Conservation (phyloP, 1,140 invertebrate species). For the Achroia grisella region DNA sequence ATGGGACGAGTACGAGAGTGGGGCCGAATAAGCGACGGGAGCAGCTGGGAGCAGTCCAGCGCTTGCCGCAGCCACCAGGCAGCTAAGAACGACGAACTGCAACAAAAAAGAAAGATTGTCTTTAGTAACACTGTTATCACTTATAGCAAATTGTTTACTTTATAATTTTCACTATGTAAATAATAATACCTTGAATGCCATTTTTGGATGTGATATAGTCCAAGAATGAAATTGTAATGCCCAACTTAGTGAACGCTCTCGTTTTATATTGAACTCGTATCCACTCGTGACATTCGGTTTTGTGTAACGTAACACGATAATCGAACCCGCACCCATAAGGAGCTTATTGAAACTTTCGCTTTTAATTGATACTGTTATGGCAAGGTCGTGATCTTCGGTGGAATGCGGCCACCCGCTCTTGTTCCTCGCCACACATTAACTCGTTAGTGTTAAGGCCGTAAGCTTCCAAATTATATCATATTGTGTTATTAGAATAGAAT, state of each 20-base stretch:
- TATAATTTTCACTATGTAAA: neutral
- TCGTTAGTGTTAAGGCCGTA: slow-evolving; percentile 2
- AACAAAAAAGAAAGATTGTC: slow-evolving; percentile 12
- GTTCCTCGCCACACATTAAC: slow-evolving; percentile 6
- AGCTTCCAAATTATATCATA: too few species aligned
- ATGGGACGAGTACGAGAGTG: slow-evolving; percentile 18
- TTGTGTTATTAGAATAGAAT: too few species aligned
- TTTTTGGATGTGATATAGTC: slow-evolving; percentile 25
- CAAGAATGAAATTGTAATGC: slow-evolving; percentile 24
- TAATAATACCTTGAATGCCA: slow-evolving; percentile 42
- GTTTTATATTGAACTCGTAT: slow-evolving; percentile 35
- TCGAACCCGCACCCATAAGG: slow-evolving; percentile 22
- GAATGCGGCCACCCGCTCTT: slow-evolving; percentile 20
- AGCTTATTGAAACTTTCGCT: slow-evolving; percentile 49
- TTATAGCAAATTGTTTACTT: too few species aligned
- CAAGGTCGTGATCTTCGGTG: slow-evolving; percentile 35
- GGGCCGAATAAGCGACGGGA: slow-evolving; percentile 33
- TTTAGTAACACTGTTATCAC: too few species aligned
- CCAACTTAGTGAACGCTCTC: slow-evolving; percentile 16
- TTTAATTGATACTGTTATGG: slow-evolving; percentile 32
- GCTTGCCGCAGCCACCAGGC: slow-evolving; percentile 19
- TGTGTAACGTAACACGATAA: slow-evolving; percentile 33
- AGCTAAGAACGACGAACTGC: slow-evolving; percentile 26
- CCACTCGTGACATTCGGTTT: slow-evolving; percentile 19
- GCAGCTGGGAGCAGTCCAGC: slow-evolving; percentile 26